Evolutionary conservation across 2,113 vertebrate species (phyloP).

Genomic region (Pagrus major): DNA sequence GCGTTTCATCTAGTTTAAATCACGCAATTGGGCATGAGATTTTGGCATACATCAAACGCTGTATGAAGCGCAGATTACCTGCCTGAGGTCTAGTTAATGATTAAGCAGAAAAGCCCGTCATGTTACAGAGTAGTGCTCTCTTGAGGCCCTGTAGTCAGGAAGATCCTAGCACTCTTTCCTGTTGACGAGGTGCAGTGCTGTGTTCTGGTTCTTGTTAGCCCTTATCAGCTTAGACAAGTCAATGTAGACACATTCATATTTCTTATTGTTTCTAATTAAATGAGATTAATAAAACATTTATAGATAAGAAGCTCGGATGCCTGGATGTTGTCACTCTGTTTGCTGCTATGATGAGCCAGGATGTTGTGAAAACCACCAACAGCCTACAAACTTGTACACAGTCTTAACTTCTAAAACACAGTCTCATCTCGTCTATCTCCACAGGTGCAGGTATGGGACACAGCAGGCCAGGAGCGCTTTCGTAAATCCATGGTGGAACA

Average conservation of each 20-base stretch:
- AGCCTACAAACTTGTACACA: background rate
- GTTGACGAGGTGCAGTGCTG: background rate
- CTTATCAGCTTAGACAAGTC: constrained; percentile 7
- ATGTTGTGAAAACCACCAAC: background rate
- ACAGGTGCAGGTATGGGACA: constrained; percentile 98
- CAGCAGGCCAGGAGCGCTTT: constrained; percentile 96
- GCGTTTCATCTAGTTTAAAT: background rate
- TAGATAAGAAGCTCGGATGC: background rate
- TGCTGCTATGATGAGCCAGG: background rate
- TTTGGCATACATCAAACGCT: background rate
- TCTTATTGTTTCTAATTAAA: background rate
- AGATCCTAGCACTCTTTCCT: constrained; percentile 6
- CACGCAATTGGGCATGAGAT: background rate
- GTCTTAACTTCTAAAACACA: background rate
- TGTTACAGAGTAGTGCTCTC: constrained; percentile 14
- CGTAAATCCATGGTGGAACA: constrained; percentile 98
- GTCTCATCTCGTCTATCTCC: background rate
- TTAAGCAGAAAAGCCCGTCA: background rate
- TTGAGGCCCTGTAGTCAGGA: constrained; percentile 1
- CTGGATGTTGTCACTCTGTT: constrained; percentile 6
- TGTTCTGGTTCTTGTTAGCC: background rate
- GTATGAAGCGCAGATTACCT: background rate
- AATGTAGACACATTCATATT: background rate
- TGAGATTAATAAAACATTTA: background rate
- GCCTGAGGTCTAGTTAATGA: constrained; percentile 15